Base-by-base conservation (phyloP, 2,113 vertebrate species). In the Orycteropus afer region DNA sequence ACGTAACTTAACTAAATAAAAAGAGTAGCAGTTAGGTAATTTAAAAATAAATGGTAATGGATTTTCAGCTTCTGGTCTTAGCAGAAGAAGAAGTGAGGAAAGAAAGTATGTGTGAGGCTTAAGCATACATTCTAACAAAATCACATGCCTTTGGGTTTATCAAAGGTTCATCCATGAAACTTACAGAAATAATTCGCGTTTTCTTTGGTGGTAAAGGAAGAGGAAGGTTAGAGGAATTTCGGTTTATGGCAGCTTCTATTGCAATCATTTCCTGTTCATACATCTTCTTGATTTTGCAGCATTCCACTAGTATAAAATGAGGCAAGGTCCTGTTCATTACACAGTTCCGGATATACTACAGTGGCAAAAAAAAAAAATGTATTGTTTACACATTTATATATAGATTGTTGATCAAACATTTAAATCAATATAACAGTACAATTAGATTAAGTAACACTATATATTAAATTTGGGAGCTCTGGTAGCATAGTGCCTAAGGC, bases 191-290 rank as follows among this genome's bases (percentile, higher is more conserved):
- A 63, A 97, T 83, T 96, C 99, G 98, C 17, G 98, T 98, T 98
- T 99, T 99, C 98, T 99, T 99, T 90, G 99, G 99, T 89, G 99
- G 99, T 94, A 99, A 98, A 45, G 99, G 99, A 94, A 99, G 98
- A 87, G 99, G 99, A 91, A 99, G 98, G 97, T 98, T 99, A 93
- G 99, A 99, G 74, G 98, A 98, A 97, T 99, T 99, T 96, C 99
- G 97, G 87, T 97, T 98, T 83, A 99, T 98, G 95, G 99, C 99
- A 77, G 99, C 98, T 81, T 99, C 99, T 93, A 99, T 98, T 86
- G 98, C 98, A 53, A 98, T 98, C 98, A 99, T 99, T 97, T 99
- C 99, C 96, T 99, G 99, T 80, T 99, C 99, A 37, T 99, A 99
- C 98, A 99, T 98, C 97, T 98, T 98, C 96, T 99, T 99, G 89